Evolutionary conservation across 30 jellyfish, hydroid and myxozoan species (phyloP).

Genomic region (Aurelia aurita): DNA sequence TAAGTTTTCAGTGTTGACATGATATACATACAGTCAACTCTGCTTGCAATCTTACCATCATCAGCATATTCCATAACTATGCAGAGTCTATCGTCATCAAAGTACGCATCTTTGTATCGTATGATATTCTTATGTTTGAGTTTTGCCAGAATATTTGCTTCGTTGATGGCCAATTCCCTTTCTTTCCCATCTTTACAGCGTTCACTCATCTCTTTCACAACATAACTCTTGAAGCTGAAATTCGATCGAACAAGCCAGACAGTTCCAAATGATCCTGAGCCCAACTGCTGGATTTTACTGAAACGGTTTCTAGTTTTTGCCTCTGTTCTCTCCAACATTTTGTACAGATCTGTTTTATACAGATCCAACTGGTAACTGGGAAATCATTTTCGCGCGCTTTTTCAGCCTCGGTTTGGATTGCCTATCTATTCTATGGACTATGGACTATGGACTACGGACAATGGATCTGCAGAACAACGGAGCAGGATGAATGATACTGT

Average conservation of each 20-base stretch:
- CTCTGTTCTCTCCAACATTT: constrained; percentile 10
- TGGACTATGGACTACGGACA: too few species aligned
- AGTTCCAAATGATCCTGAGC: constrained; percentile 78
- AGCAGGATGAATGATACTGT: too few species aligned
- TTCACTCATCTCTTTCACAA: constrained; percentile 68
- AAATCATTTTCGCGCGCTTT: not conserved
- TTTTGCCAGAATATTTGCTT: constrained; percentile 76
- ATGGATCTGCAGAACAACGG: too few species aligned
- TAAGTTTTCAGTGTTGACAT: too few species aligned
- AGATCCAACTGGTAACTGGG: too few species aligned
- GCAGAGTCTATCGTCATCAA: constrained; percentile 62
- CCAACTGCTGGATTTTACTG: constrained; percentile 48
- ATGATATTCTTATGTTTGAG: constrained; percentile 79
- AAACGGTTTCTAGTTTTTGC: constrained; percentile 6
- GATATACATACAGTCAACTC: too few species aligned
- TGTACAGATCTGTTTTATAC: not conserved
- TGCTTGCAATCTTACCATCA: constrained; percentile 58
- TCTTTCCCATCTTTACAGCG: constrained; percentile 43
- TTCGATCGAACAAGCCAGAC: constrained; percentile 76
- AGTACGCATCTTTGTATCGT: constrained; percentile 75
- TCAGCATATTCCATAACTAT: constrained; percentile 86
- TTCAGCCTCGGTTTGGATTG: not conserved
- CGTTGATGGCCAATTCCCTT: constrained; percentile 67
- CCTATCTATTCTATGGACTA: not conserved
- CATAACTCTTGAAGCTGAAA: constrained; percentile 55